A percentile compares a stretch with the other conserved stretches of the same genome.
These are phyloP conservation scores for Plodia interpunctella DNA, from an alignment of 1,140 invertebrate genomes.

Conservation along the genomic window DNA sequence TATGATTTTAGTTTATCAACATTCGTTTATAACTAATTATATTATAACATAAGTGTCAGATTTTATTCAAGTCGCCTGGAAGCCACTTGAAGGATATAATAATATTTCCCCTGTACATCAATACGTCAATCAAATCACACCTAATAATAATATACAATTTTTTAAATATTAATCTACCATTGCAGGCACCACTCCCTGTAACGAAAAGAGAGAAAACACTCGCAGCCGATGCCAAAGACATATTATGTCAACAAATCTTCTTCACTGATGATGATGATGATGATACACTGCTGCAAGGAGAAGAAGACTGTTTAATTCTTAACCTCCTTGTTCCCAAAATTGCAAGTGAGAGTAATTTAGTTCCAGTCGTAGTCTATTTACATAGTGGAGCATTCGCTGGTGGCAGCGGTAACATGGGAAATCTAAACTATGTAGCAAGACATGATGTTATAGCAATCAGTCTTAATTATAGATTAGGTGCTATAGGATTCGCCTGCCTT, in stretches of 20 bases:
- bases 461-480: constrained; percentile 64
- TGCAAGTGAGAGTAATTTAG: constrained; percentile 46
- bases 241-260: constrained; percentile 52
- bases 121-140: no score
- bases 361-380: constrained; percentile 62
- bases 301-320: constrained; percentile 55
- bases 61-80: no score
- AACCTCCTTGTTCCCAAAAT: constrained; percentile 50
- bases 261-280: constrained; percentile 41
- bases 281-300: constrained; percentile 40
- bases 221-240: constrained; percentile 25
- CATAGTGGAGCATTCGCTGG: constrained; percentile 65
- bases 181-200: constrained; percentile 56
- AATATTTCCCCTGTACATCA: no score
- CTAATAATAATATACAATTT: no score
- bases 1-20: no score
- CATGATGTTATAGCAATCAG: constrained; percentile 54
- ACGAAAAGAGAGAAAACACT: constrained; percentile 44
- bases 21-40: no score
- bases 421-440: constrained; percentile 45
- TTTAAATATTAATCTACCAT: constrained; percentile 19
- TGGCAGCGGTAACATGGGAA: constrained; percentile 58
- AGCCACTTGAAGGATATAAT: no score
- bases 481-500: constrained; percentile 78
- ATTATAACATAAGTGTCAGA: no score